Evolutionary conservation across 2,113 vertebrate genomes (phyloP), one percentile per base, ranked within the genome.

Genomic region (Peromyscus maniculatus): DNA sequence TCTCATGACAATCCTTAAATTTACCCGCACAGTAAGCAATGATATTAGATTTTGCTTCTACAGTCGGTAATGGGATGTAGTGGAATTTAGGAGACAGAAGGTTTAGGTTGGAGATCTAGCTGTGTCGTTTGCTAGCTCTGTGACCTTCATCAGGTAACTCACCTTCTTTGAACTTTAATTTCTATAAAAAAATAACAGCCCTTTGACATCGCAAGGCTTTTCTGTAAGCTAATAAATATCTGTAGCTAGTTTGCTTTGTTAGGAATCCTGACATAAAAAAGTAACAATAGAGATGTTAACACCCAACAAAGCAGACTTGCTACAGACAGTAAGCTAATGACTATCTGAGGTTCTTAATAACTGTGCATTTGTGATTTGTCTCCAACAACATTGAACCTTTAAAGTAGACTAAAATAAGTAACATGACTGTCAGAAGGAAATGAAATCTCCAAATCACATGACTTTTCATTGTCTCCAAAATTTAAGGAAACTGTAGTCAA

Each of bases 391-490:
- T 16, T 96, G 66, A 52, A 90, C 16, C 67, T 59, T 88, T 92
- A 96, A 86, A 80, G 31, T 49, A 91, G 36, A 86, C 69, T 67
- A 69, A 87, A 93, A 57, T 66, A 39, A 89, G 24, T 26, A 87
- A 59, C 46, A 72, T 16, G 11, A 77, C 74, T 87, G 11, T 15
- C 67, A 83, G 24, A n/a, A 55, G 43, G 19, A 80, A 91, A 59
- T 59, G 15, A 91, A 96, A 88, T 67, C 1, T 21, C 93, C 91
- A 55, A 64, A 84, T 84, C 19, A 49, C 24, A 31, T 87, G 74
- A 55, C 36, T 59, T 95, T 95, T 74, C 36, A 52, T 91, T 96
- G 87, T 92, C 43, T 93, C 79, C 36, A 94, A 74, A 94, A 36
- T 77, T 89, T 55, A 77, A 82, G 72, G 82, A 95, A 92, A 52